These are phyloP conservation scores for Drosophila affinis DNA, from an alignment of 2,888 invertebrate genomes.

Conservation along the genomic window DNA sequence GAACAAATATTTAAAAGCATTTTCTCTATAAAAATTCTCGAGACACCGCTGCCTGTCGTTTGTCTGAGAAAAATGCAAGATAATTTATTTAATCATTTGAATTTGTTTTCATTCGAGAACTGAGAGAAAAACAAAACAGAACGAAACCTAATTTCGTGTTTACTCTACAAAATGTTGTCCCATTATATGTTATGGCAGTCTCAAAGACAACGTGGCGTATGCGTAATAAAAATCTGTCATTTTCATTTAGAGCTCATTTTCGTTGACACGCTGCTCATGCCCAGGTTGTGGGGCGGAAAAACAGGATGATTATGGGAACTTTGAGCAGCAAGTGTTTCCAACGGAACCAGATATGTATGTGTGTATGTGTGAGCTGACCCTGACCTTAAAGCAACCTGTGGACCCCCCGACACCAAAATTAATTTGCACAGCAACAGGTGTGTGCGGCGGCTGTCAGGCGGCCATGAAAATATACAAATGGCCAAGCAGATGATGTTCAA, in stretches of 20 bases:
- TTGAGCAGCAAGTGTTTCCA: not conserved
- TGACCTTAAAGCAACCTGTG: conserved; percentile 42
- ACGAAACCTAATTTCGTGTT: conserved; percentile 20
- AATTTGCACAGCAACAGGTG: conserved; percentile 49
- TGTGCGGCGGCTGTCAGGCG: conserved; percentile 2
- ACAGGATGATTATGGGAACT: conserved; percentile 7
- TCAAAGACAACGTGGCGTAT: conserved; percentile 56
- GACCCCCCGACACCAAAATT: conserved; percentile 23
- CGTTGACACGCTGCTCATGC: conserved; percentile 27
- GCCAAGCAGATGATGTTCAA: conserved; percentile 33
- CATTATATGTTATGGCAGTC: conserved; percentile 8
- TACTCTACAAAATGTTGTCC: conserved; percentile 14
- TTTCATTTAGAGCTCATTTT: conserved; percentile 40
- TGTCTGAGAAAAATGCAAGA: conserved; percentile 51
- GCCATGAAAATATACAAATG: conserved; percentile 41
- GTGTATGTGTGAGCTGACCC: not conserved
- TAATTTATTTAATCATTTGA: conserved; percentile 62
- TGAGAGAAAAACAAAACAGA: conserved; percentile 27
- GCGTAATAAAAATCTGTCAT: conserved; percentile 61
- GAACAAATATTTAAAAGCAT: conserved; percentile 33
- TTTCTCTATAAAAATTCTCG: conserved; percentile 41
- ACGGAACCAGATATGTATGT: too few species aligned
- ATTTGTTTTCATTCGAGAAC: conserved; percentile 49
- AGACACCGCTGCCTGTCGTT: conserved; percentile 8
- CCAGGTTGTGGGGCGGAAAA: not conserved